phyloP scores from a whole-genome alignment of 2,797 vertebrate genomes.

The Bryconaethiops microstoma region DNA sequence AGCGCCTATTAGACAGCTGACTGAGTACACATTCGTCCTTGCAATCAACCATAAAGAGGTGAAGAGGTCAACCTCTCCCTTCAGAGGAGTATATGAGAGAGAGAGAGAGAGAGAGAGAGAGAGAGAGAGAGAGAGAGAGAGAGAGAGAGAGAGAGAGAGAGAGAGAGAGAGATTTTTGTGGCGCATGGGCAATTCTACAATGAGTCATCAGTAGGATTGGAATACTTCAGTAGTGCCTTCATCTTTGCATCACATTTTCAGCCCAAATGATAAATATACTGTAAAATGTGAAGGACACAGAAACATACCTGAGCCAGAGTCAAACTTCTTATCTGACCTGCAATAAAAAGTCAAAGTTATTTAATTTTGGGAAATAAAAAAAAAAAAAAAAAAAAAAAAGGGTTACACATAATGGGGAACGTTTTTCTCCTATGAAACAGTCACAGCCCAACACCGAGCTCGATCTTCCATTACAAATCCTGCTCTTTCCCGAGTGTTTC shows the following conservation, averaged over 20 bases:
- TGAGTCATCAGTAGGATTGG: not conserved
- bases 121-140: not conserved
- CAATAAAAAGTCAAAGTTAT: constrained; percentile 68
- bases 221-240: not conserved
- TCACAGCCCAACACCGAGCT: constrained; percentile 24
- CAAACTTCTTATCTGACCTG: constrained; percentile 94
- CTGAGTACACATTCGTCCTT: constrained; percentile 48
- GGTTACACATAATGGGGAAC: constrained; percentile 19
- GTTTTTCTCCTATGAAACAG: constrained; percentile 20
- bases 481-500: constrained; percentile 41
- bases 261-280: not conserved
- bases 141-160: too few relatives aligned
- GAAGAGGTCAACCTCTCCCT: constrained; percentile 52
- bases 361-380: constrained; percentile 18
- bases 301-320: constrained; percentile 93
- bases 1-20: constrained; percentile 53
- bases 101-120: not conserved
- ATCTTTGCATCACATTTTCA: not conserved
- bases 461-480: constrained; percentile 32
- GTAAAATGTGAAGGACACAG: not conserved
- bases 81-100: constrained; percentile 25
- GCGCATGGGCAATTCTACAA: too few relatives aligned
- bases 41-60: constrained; percentile 57
- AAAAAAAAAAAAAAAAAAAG: too few relatives aligned
- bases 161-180: too few relatives aligned